phyloP scores from a whole-genome alignment of 2,797 vertebrate species.

The Gymnocypris eckloni region DNA sequence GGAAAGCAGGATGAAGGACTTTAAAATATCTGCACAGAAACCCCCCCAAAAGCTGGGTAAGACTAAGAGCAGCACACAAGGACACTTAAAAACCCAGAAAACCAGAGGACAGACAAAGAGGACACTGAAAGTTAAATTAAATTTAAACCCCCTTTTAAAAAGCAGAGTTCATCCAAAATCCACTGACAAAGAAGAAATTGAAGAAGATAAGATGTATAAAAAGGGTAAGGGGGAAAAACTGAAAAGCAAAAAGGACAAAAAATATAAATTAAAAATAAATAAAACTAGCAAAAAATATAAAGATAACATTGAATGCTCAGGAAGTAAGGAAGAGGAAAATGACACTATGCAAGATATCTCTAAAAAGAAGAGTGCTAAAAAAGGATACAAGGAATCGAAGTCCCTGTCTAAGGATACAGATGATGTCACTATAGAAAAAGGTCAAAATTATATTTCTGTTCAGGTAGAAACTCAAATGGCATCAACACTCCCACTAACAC shows the following conservation, averaged over 20 bases:
- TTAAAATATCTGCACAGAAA: constrained; percentile 20
- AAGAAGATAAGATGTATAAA: constrained; percentile 51
- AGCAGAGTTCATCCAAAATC: constrained; percentile 79
- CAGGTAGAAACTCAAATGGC: constrained; percentile 8
- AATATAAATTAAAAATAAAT: constrained; percentile 45
- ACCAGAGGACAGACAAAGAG: constrained; percentile 65
- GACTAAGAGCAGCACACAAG: constrained; percentile 15
- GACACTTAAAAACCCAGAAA: constrained; percentile 60
- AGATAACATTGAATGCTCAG: constrained; percentile 30
- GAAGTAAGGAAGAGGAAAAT: constrained; percentile 38
- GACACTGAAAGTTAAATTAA: constrained; percentile 80
- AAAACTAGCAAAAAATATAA: constrained; percentile 9
- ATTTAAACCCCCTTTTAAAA: constrained; percentile 80
- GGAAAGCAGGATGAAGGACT: constrained; percentile 41
- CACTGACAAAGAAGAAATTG: constrained; percentile 46
- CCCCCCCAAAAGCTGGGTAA: constrained; percentile 9
- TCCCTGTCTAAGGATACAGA: neutral
- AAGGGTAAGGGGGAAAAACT: constrained; percentile 41
- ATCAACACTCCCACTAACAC: neutral
- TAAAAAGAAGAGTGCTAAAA: neutral
- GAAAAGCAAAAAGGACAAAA: constrained; percentile 17
- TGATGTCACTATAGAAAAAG: neutral
- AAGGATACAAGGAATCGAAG: neutral
- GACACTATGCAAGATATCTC: neutral
- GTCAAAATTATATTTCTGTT: constrained; percentile 16